phyloP scores from a whole-genome alignment of 2,113 vertebrate genomes.

The Pholis gunnellus region DNA sequence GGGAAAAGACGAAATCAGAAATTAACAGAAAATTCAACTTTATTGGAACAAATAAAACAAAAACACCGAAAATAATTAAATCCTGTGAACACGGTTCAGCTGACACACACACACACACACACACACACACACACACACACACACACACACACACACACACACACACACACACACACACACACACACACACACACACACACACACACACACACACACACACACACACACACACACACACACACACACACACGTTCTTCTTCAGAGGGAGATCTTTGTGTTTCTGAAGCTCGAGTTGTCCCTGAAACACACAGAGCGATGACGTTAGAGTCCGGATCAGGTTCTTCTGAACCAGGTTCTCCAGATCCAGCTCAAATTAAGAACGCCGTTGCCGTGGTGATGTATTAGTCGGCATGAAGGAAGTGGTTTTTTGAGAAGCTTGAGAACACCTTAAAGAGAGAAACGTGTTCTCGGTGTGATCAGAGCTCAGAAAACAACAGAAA shows the following conservation, averaged over 20 bases:
- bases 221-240: constrained; percentile 35
- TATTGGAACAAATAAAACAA: constrained; percentile 15
- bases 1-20: not conserved
- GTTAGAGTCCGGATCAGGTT: not conserved
- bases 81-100: too few relatives aligned
- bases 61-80: too few relatives aligned
- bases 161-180: constrained; percentile 43
- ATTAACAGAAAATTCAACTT: constrained; percentile 1
- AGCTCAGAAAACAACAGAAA: too few relatives aligned
- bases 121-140: constrained; percentile 41
- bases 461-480: too few relatives aligned
- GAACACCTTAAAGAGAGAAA: too few relatives aligned
- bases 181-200: constrained; percentile 30
- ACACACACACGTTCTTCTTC: constrained; percentile 37
- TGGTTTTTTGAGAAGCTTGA: too few relatives aligned
- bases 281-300: constrained; percentile 86
- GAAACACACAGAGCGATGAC: constrained; percentile 12
- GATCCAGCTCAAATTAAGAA: too few relatives aligned
- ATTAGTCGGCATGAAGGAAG: too few relatives aligned
- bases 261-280: constrained; percentile 83
- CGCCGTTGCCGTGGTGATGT: too few relatives aligned
- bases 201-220: constrained; percentile 37
- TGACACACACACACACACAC: constrained; percentile 59
- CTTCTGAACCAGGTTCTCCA: not conserved
- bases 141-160: constrained; percentile 32